Base-by-base conservation (phyloP, 2,113 vertebrate genomes). In the Seriola quinqueradiata region DNA sequence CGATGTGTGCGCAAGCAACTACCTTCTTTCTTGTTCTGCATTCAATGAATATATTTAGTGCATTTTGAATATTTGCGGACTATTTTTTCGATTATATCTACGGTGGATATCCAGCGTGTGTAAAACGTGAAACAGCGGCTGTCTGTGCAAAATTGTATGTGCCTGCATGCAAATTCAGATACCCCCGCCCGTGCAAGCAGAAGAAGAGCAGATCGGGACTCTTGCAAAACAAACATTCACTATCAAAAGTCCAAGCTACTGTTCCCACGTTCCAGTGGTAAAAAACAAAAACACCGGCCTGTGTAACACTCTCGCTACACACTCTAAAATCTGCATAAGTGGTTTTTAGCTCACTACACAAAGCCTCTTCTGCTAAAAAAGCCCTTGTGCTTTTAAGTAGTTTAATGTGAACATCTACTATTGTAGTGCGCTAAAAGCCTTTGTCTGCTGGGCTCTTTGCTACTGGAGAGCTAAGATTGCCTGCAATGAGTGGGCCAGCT, bases 381-480 rank as follows among this genome's bases (percentile, higher is more conserved):
- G 70, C 66, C 50, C 65, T 78, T 44, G 55, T 74, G 61, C 6
- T 76, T 57, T 81, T 42, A 84, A 81, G 79, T 81, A 79, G 38
- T 77, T 86, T 61, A 89, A 81, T 88, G 70, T 76, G 75, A 72
- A 60, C 11, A 75, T 75, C 66, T 58, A 69, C 63, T 28, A 13
- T 60, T 61, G 38, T 32, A 54, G 55, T 50, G 77, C 61, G 52
- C 69, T 85, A 65, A 87, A 89, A 87, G 84, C 87, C 55, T 79
- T 79, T 73, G 70, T 87, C 66, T 70, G 60, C 58, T 57, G 8
- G 28, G n/a, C 34, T 71, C 59, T 32, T 75, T 71, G 61, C 77
- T 34, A 3, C 81, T 73, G 25, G 25, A 84, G 77, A 40, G 68
- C 57, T 71, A 61, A 36, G 9, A 75, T 11, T 59, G 21, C n/a